These are phyloP conservation scores for Struthio camelus DNA, from an alignment of 2,113 vertebrate species.

Conservation along the genomic window DNA sequence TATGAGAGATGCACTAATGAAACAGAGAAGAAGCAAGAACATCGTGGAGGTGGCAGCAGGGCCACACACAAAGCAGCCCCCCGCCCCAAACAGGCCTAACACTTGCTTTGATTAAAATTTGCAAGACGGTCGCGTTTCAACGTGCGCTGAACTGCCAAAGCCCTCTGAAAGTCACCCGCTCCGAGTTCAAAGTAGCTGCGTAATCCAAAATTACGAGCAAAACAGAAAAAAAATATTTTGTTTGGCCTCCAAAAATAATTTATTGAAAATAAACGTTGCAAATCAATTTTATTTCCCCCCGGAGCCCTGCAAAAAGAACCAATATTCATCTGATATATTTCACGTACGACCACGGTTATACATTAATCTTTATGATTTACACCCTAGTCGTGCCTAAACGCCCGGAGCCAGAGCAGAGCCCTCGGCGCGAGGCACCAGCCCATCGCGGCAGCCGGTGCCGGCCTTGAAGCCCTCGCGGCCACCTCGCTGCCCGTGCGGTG, in stretches of 20 bases:
- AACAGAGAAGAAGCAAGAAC: rapidly evolving
- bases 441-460: not conserved
- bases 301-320: slow-evolving; percentile 28
- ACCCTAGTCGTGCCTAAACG: not conserved
- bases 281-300: slow-evolving; percentile 14
- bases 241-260: slow-evolving; percentile 33
- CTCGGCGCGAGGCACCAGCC: rapidly evolving
- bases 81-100: rapidly evolving
- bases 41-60: rapidly evolving
- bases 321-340: slow-evolving; percentile 15
- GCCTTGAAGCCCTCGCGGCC: not conserved
- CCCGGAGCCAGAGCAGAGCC: not conserved
- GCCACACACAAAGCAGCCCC: rapidly evolving
- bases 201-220: not conserved
- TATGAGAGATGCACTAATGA: rapidly evolving
- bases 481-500: no score
- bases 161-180: not conserved
- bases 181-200: not conserved
- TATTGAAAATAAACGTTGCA: slow-evolving; percentile 3
- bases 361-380: not conserved
- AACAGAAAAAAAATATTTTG: slow-evolving; percentile 33
- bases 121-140: rapidly evolving
- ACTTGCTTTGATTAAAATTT: not conserved
- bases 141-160: not conserved
- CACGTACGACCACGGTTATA: not conserved